Percentiles rank a stretch among this genome's conserved stretches.
phyloP scores from a whole-genome alignment of 2,113 vertebrate genomes.

The Ovibos moschatus region DNA sequence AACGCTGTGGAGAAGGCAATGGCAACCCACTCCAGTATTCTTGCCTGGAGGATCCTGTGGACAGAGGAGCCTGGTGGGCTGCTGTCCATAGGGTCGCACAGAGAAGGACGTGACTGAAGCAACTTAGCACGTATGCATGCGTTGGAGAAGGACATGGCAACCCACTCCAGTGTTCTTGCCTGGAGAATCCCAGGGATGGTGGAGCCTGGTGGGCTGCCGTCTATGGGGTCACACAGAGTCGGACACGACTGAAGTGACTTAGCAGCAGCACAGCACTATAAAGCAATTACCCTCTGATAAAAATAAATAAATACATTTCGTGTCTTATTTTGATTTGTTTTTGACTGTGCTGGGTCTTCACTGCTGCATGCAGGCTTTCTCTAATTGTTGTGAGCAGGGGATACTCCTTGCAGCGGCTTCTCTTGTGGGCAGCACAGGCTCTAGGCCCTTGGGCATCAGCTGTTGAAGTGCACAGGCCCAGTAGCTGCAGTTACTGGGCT shows the following conservation, averaged over 20 bases:
- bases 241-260: accelerated
- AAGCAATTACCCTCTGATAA: neutral
- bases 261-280: neutral
- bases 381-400: neutral
- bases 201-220: neutral
- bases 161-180: neutral
- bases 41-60: neutral
- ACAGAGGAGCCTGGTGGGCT: neutral
- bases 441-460: neutral
- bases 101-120: accelerated
- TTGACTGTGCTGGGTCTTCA: neutral
- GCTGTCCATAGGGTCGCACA: neutral
- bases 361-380: neutral
- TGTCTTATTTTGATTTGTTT: neutral
- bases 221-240: neutral
- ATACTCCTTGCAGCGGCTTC: neutral
- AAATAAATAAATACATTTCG: neutral
- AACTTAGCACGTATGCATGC: neutral
- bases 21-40: neutral
- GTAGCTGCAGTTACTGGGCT: neutral
- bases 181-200: neutral
- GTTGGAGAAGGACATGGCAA: neutral
- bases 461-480: neutral
- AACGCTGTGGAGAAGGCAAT: neutral
- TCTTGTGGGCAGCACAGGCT: neutral